phyloP scores from a whole-genome alignment of 30 jellyfish, hydroid and myxozoan genomes.

The Rhopilema esculentum region DNA sequence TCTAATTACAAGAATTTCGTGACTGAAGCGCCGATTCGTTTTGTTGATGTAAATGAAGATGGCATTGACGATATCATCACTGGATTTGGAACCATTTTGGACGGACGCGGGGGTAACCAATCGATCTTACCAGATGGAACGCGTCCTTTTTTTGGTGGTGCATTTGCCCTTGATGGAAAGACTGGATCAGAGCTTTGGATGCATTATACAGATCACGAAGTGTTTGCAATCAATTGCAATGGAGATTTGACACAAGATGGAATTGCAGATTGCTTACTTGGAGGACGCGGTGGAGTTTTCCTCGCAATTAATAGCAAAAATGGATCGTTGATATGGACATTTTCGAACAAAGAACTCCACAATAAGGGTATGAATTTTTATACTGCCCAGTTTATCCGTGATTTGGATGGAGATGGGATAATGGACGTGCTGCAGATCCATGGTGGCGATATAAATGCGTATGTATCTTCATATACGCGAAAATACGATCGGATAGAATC shows the following conservation, averaged over 20 bases:
- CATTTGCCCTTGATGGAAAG: conserved; percentile 77
- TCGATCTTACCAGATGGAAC: not conserved
- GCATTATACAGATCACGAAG: conserved; percentile 65
- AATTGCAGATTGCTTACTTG: conserved; percentile 83
- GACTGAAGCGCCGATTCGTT: conserved; percentile 59
- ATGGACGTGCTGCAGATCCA: conserved; percentile 83
- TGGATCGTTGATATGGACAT: conserved; percentile 84
- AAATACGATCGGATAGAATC: too few relatives aligned
- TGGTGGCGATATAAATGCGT: conserved; percentile 95
- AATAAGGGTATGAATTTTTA: conserved; percentile 65
- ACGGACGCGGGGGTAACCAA: not conserved
- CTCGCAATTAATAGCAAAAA: conserved; percentile 83
- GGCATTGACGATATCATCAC: conserved; percentile 73
- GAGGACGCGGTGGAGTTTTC: conserved; percentile 88
- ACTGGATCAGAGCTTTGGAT: conserved; percentile 87
- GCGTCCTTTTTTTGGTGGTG: conserved; percentile 90
- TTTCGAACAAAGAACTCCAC: conserved; percentile 35
- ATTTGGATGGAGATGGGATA: conserved; percentile 81
- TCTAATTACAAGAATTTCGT: conserved; percentile 30
- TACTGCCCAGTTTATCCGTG: conserved; percentile 88
- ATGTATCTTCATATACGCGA: conserved; percentile 43
- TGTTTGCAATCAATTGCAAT: conserved; percentile 85
- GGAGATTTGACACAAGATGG: conserved; percentile 88
- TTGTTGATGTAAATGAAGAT: conserved; percentile 69
- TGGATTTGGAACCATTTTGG: conserved; percentile 67